Conservation (phyloP, 2,113 vertebrate species). For the Solea senegalensis region DNA sequence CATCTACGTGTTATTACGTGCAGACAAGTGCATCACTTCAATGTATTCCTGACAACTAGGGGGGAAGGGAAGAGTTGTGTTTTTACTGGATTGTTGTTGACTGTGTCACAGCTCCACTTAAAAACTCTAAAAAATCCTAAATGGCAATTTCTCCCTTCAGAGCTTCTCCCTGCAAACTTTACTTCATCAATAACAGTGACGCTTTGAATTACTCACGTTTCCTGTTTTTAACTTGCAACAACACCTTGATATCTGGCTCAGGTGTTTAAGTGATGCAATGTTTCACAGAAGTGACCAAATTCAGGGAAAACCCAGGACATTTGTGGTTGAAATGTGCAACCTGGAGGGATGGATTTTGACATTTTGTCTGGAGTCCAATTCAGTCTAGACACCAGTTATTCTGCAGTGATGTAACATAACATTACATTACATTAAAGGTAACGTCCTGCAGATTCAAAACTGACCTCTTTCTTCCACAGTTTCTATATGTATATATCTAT, state of each 20-base stretch:
- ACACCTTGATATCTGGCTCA: not conserved
- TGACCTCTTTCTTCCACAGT: too few relatives aligned
- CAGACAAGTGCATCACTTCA: too few relatives aligned
- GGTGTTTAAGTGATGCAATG: conserved; percentile 28
- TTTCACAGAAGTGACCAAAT: conserved; percentile 31
- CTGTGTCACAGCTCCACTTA: too few relatives aligned
- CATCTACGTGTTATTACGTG: not conserved
- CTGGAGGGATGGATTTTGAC: not conserved
- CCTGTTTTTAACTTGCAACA: conserved; percentile 28
- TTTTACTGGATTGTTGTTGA: not conserved
- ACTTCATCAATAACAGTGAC: conserved; percentile 19
- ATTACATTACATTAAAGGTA: too few relatives aligned
- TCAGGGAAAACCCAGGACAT: conserved; percentile 18
- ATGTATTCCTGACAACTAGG: too few relatives aligned
- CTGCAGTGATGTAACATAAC: too few relatives aligned
- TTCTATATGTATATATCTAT: too few relatives aligned
- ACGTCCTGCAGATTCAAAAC: too few relatives aligned
- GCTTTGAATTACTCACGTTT: conserved; percentile 51
- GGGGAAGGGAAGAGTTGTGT: not conserved
- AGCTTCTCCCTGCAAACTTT: not conserved
- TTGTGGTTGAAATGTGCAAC: conserved; percentile 37
- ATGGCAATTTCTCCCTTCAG: too few relatives aligned
- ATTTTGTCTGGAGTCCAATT: conserved; percentile 1
- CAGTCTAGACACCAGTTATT: too few relatives aligned
- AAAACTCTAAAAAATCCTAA: too few relatives aligned